Evolutionary conservation across 1,140 invertebrate species (phyloP).

Genomic region (Saccostrea cuccullata): DNA sequence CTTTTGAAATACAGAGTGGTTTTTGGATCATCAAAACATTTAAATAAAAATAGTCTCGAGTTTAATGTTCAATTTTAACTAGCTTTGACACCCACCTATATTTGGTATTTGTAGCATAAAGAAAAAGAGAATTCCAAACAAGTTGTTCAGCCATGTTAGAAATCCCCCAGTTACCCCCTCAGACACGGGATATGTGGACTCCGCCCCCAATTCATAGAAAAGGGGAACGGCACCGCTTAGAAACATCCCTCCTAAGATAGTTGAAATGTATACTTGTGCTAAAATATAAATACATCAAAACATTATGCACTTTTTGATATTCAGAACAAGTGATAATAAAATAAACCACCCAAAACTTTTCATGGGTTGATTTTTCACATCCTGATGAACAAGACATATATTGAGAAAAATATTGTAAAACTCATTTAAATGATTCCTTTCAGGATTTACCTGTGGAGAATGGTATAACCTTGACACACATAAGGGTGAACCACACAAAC

Average conservation of each 20-base stretch:
- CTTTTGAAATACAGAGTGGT: no score
- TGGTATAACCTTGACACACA: constrained; percentile 50
- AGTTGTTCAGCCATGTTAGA: constrained; percentile 78
- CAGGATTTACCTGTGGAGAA: constrained; percentile 47
- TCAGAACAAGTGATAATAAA: no score
- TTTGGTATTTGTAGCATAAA: constrained; percentile 54
- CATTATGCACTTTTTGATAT: no score
- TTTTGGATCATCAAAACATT: no score
- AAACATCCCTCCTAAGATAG: constrained; percentile 73
- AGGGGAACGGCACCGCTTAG: constrained; percentile 80
- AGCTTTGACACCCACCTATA: constrained; percentile 57
- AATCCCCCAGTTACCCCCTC: constrained; percentile 80
- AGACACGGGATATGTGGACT: constrained; percentile 80
- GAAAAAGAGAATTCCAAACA: constrained; percentile 59
- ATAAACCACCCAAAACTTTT: no score
- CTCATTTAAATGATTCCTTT: no score
- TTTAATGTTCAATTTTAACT: neutral
- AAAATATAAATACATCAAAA: constrained; percentile 27
- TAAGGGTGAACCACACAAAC: constrained; percentile 58
- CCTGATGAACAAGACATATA: no score
- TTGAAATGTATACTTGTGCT: constrained; percentile 63
- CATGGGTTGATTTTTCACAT: no score
- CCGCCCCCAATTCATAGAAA: constrained; percentile 80
- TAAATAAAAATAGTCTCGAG: no score
- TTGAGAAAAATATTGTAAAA: no score